Evolutionary conservation across 64 coral and sea anemone species (phyloP).

Genomic region (Anthopleura sola): DNA sequence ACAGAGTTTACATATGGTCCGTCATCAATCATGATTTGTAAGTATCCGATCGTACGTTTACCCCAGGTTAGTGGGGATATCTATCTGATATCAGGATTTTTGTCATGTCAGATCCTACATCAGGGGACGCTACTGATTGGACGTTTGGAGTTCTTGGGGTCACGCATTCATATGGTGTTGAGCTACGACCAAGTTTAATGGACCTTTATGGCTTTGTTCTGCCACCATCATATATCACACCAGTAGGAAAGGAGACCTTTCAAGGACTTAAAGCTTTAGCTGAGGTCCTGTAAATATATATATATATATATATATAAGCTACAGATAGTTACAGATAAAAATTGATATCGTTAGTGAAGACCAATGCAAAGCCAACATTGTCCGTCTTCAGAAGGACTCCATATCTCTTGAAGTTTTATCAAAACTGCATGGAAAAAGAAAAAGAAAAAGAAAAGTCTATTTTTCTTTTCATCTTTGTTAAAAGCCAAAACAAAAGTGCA

Average conservation of each 20-base stretch:
- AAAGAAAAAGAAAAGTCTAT: no score
- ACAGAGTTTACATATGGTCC: slow-evolving; percentile 55
- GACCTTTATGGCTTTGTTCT: slow-evolving; percentile 50
- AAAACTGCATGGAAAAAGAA: no score
- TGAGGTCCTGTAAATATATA: neutral
- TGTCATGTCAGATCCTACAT: slow-evolving; percentile 53
- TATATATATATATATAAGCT: no score
- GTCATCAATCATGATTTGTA: slow-evolving; percentile 71
- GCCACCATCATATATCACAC: slow-evolving; percentile 36
- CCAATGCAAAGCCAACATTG: no score
- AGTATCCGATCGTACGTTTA: neutral
- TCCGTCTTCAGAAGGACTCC: no score
- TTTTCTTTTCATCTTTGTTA: no score
- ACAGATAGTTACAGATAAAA: neutral
- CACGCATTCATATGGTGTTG: slow-evolving; percentile 83
- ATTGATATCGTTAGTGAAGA: no score
- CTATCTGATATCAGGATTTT: neutral
- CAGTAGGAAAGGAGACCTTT: slow-evolving; percentile 62
- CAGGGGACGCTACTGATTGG: slow-evolving; percentile 92
- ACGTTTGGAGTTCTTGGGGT: slow-evolving; percentile 69
- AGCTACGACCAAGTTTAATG: slow-evolving; percentile 51
- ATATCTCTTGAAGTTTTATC: no score
- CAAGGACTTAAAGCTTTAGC: slow-evolving; percentile 45
- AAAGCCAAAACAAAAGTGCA: no score
- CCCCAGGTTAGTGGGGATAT: neutral